These are phyloP conservation scores for Eupithecia abbreviata DNA, from an alignment of 2,888 invertebrate species.

Conservation along the genomic window DNA sequence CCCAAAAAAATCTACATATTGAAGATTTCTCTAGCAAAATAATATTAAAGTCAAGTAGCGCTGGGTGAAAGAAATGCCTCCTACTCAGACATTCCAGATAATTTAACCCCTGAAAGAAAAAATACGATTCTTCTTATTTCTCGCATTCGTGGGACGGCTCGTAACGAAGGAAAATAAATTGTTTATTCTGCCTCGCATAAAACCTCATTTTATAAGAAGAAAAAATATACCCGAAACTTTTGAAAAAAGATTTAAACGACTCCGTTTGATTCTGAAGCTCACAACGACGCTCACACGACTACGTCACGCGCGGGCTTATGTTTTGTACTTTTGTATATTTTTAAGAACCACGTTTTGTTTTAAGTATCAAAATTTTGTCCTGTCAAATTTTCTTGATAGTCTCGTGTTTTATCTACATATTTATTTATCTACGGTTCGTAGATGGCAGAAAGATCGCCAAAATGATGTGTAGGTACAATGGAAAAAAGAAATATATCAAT, in stretches of 20 bases:
- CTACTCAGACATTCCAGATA: not conserved
- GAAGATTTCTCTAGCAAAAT: not conserved
- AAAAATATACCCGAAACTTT: not conserved
- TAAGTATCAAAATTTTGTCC: not conserved
- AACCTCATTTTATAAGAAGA: not conserved
- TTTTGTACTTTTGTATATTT: not conserved
- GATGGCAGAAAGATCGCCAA: not conserved
- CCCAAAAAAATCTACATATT: not conserved
- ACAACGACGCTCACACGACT: too few species aligned
- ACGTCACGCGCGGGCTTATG: not conserved
- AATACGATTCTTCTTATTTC: not conserved
- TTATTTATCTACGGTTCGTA: not conserved
- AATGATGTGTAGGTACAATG: not conserved
- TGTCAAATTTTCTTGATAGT: not conserved
- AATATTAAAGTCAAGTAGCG: not conserved
- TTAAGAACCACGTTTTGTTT: not conserved
- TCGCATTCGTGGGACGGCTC: not conserved
- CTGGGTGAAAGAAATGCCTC: not conserved
- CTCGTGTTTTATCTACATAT: not conserved
- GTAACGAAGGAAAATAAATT: constrained; percentile 4
- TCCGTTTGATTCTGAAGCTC: too few species aligned
- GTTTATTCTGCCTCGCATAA: not conserved
- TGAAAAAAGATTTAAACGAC: not conserved
- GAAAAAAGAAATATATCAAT: too few species aligned
- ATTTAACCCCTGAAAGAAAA: not conserved